Evolutionary conservation across 2,888 invertebrate species (phyloP), one percentile per base, ranked within the genome.

Genomic region (Lasius platythorax): DNA sequence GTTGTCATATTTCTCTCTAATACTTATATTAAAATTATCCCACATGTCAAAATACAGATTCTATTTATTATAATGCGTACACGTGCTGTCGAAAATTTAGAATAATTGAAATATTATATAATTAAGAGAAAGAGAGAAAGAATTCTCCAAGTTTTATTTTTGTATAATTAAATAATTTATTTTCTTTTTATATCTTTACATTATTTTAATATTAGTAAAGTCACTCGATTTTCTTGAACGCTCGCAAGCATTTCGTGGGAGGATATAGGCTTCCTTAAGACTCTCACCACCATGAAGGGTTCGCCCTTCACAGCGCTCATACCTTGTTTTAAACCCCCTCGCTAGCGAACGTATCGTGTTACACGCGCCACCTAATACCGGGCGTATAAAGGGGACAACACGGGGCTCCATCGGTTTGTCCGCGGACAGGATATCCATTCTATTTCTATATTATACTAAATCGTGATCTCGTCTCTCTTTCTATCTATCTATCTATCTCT

Each of bases 351-450:
- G 86, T 92, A 92, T 93, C 93, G 89, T 88, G 91, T 93, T 93
- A 92, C 93, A 73, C 68, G 85, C 87, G 90, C 91, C 92, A 91
- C 92, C 91, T 88, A 91, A 90, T 90, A 82, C 85, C 85, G 43
- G 37, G 82, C 84, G 86, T 83, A 88, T 90, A 89, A 90, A 87
- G 87, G 89, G 87, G 79, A 88, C 87, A 78, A 70, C 61, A 73
- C 40, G 78, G 84, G 85, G 67, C 87, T 56, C 86, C 88, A 84
- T 88, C 86, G 82, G 83, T 66, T 23, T 86, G 81, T 74, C 72
- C 63, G 81, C 67, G 91, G 90, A 92, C 93, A 93, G 93, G 93
- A 93, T 93, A 93, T 93, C 93, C 92, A 94, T 94, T 93, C 93
- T 93, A 93, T 93, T 94, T 93, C 93, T 93, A 93, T 93, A 93